phyloP scores from a whole-genome alignment of 2,113 vertebrate species.

The Balaeniceps rex region DNA sequence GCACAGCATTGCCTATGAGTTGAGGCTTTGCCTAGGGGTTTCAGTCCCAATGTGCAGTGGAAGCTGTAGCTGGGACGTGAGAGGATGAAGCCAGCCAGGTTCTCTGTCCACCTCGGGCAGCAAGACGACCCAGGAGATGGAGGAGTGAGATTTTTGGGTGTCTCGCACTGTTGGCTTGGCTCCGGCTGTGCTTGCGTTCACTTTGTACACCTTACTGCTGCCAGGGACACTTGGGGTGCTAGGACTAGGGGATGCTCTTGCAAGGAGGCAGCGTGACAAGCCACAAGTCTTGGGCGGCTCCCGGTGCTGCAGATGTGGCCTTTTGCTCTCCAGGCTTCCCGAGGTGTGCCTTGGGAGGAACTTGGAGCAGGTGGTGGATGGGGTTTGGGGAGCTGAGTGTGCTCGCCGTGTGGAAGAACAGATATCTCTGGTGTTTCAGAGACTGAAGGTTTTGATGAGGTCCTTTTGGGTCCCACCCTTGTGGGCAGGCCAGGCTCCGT shows the following conservation, averaged over 20 bases:
- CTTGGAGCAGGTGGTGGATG: not conserved
- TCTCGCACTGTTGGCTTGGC: not conserved
- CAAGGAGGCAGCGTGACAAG: not conserved
- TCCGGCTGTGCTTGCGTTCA: not conserved
- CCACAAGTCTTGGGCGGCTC: not conserved
- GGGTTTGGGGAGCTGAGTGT: not conserved
- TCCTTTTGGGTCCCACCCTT: not conserved
- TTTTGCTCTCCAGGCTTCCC: not conserved
- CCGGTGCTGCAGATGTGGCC: not conserved
- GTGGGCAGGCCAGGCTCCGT: not conserved
- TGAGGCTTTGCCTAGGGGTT: not conserved
- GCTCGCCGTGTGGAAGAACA: not conserved
- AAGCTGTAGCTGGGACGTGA: not conserved
- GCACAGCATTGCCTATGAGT: not conserved
- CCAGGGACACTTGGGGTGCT: not conserved
- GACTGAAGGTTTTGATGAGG: not conserved
- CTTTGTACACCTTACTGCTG: not conserved
- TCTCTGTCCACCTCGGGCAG: not conserved
- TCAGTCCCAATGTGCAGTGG: not conserved
- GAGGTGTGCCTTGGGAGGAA: not conserved
- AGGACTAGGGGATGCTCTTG: not conserved
- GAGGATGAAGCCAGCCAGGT: not conserved
- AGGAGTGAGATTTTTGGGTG: not conserved
- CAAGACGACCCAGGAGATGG: not conserved
- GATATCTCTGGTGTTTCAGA: not conserved